Evolutionary conservation across 2,113 vertebrate species (phyloP), one percentile per base, ranked within the genome.

Genomic region (Nansenia antarctica): DNA sequence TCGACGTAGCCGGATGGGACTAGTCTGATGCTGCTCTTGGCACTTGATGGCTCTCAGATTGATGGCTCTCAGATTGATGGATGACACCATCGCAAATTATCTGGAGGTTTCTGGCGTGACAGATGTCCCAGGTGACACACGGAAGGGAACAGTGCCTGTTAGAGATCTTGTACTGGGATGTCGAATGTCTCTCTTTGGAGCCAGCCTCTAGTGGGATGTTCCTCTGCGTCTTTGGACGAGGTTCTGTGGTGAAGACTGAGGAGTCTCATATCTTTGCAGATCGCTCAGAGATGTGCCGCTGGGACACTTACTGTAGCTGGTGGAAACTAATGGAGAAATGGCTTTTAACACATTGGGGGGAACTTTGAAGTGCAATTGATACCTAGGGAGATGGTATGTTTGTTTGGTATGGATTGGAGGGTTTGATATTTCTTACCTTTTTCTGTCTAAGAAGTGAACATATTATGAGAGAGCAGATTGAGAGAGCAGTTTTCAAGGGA

Each of bases 1-100:
- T 90, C 94, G 65, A 92, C 92, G 60, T 96, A 95, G 84, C 32
- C 47, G 9, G 15, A 14, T 18, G 20, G 12, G 6, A 1, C 32
- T 18, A 32, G 30, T 20, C 18, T 3, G 58, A 60, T 12, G 9
- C 9, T 22, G 53, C 9, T 14, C n/a, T 5, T 52, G 5, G 8
- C n/a, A 24, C 5, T 20, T 24, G 20, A 22, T 52, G n/a, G 12
- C 20, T 26, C 24, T 55, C 0, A 22, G 6, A 27, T 24, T 55
- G 53, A 54, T 7, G 4, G 9, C 22, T 54, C 11, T 54, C 11
- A 11, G 20, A n/a, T 26, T n/a, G 20, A 54, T 54, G 12, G 24
- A 26, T 26, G 52, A 26, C n/a, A 20, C n/a, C 52, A 54, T 26
- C 24, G 9, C 20, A 49, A n/a, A 20, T 4, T 1, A 5, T 67